phyloP scores from a whole-genome alignment of 2,888 invertebrate species.

The Autographa gamma region DNA sequence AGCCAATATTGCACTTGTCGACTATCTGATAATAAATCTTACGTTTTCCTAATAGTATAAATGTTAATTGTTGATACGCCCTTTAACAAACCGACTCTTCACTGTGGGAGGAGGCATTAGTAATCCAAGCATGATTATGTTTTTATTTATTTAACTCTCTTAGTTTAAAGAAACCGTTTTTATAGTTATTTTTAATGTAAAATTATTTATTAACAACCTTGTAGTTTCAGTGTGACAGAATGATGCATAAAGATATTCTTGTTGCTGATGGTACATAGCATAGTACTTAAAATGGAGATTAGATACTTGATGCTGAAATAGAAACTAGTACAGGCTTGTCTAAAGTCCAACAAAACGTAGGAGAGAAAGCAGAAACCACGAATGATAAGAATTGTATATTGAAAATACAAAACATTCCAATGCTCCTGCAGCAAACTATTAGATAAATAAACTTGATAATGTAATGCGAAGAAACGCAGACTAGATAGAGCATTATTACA shows the following conservation, averaged over 20 bases:
- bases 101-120: too few relatives aligned
- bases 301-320: constrained; percentile 54
- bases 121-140: too few relatives aligned
- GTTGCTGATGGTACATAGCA: constrained; percentile 22
- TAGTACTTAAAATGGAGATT: constrained; percentile 45
- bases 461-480: constrained; percentile 1
- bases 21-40: not conserved
- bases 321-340: constrained; percentile 41
- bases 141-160: not conserved
- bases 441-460: constrained; percentile 45
- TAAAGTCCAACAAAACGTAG: constrained; percentile 32
- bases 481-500: not conserved
- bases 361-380: constrained; percentile 38
- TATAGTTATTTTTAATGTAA: not conserved
- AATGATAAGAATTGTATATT: constrained; percentile 33
- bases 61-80: not conserved
- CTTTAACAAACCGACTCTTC: too few relatives aligned
- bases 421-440: constrained; percentile 15
- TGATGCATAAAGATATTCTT: constrained; percentile 26
- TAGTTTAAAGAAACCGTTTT: not conserved
- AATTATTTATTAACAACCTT: not conserved
- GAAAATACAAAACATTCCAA: constrained; percentile 22
- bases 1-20: constrained; percentile 9
- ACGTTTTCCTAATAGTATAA: not conserved
- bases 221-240: not conserved